A percentile compares a stretch with the other conserved stretches of the same genome.
These are phyloP conservation scores for Prionailurus viverrinus DNA, from an alignment of 2,113 vertebrate species.

Conservation along the genomic window DNA sequence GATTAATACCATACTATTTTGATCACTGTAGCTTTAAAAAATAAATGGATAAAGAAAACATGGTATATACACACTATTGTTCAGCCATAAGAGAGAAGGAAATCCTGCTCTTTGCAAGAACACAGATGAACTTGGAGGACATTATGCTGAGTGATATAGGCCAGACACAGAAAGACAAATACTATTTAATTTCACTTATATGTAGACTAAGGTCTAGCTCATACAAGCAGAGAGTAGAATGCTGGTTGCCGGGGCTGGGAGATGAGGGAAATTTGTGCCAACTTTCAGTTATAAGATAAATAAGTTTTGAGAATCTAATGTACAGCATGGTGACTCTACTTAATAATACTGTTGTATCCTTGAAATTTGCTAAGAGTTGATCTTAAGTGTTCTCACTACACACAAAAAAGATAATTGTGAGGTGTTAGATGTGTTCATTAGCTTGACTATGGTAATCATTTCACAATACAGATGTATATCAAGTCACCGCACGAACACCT, in stretches of 20 bases:
- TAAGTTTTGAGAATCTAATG: not conserved
- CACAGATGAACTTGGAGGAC: not conserved
- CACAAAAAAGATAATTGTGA: not conserved
- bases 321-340: not conserved
- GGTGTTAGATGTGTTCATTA: not conserved
- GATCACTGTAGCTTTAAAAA: not conserved
- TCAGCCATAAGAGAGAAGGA: not conserved
- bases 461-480: not conserved
- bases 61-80: not conserved
- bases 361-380: not conserved
- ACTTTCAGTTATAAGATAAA: not conserved
- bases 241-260: not conserved
- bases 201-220: not conserved
- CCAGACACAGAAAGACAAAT: not conserved
- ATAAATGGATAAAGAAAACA: not conserved
- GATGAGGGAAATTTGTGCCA: not conserved
- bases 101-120: not conserved
- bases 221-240: not conserved
- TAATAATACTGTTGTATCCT: not conserved
- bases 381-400: not conserved
- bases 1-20: not conserved
- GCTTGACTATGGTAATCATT: not conserved
- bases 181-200: not conserved
- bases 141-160: not conserved
- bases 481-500: not conserved